Conservation (phyloP, 2,113 vertebrate species). For the Hippolais icterina region DNA sequence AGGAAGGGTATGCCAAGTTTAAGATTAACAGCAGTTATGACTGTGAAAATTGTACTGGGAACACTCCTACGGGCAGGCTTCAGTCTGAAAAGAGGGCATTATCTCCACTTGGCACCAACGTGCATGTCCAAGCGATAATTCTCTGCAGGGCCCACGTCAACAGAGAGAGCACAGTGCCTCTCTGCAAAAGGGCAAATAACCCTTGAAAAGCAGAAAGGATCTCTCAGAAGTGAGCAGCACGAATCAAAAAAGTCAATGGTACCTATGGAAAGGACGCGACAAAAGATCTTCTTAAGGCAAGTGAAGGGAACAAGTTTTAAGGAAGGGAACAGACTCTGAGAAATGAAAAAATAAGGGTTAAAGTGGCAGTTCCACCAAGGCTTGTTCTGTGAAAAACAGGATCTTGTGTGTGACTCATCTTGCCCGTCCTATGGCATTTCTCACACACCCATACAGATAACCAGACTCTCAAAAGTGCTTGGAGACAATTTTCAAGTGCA, state of each 20-base stretch:
- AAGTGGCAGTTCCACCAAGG: neutral
- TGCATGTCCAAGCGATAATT: conserved; percentile 53
- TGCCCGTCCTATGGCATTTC: conserved; percentile 33
- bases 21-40: conserved; percentile 59
- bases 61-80: conserved; percentile 43
- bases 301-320: neutral
- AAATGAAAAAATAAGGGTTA: conserved; percentile 19
- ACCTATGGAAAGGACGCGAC: neutral
- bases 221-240: neutral
- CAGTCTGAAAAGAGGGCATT: conserved; percentile 54
- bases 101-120: conserved; percentile 55
- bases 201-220: neutral
- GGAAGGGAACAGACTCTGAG: neutral
- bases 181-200: conserved; percentile 41
- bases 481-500: conserved; percentile 11
- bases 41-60: conserved; percentile 61
- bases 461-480: neutral
- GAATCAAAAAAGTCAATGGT: neutral
- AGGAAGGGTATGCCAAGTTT: conserved; percentile 38
- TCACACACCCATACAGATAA: conserved; percentile 39
- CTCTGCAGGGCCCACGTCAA: conserved; percentile 41
- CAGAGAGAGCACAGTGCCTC: conserved; percentile 29
- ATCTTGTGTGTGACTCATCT: conserved; percentile 21
- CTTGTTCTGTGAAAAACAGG: conserved; percentile 15
- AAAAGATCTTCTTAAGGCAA: neutral